Percentiles rank a stretch among this genome's conserved stretches.
Evolutionary conservation across 2,113 vertebrate species (phyloP).

Genomic region (Polypterus bichir): DNA sequence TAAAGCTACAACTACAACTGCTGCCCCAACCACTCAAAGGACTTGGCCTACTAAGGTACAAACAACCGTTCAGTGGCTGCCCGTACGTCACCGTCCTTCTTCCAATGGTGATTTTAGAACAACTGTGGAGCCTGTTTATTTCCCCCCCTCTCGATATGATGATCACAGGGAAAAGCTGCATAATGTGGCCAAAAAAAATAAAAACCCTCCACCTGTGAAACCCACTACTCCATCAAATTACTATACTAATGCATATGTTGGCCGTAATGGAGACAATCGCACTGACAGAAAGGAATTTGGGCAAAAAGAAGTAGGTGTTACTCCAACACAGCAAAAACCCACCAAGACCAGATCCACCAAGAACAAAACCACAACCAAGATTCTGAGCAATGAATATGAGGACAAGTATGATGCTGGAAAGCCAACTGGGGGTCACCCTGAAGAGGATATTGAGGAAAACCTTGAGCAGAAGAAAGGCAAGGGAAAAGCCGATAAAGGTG

Average conservation of each 20-base stretch:
- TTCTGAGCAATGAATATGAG: slow-evolving; percentile 72
- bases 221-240: slow-evolving; percentile 36
- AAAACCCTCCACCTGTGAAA: slow-evolving; percentile 31
- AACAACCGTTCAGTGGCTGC: slow-evolving; percentile 27
- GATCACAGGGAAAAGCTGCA: slow-evolving; percentile 50
- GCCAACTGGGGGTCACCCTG: slow-evolving; percentile 45
- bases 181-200: slow-evolving; percentile 32
- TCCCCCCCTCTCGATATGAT: slow-evolving; percentile 39
- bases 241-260: slow-evolving; percentile 33
- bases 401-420: slow-evolving; percentile 55
- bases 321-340: slow-evolving; percentile 51
- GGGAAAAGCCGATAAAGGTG: slow-evolving; percentile 55
- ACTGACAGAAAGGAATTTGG: slow-evolving; percentile 58
- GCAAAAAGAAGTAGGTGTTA: slow-evolving; percentile 37
- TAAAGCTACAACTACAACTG: slow-evolving; percentile 29
- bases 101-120: slow-evolving; percentile 29
- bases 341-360: slow-evolving; percentile 54
- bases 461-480: slow-evolving; percentile 55
- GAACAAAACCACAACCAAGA: slow-evolving; percentile 61
- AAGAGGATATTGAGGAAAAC: slow-evolving; percentile 47
- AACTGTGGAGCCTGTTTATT: slow-evolving; percentile 45
- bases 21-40: slow-evolving; percentile 40
- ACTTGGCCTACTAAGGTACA: slow-evolving; percentile 40
- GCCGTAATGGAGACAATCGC: slow-evolving; percentile 63
- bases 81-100: slow-evolving; percentile 38